A percentile compares a stretch with the other conserved stretches of the same genome.
These are phyloP conservation scores for Conops quadrifasciatus DNA, from an alignment of 2,888 invertebrate species.

Conservation along the genomic window DNA sequence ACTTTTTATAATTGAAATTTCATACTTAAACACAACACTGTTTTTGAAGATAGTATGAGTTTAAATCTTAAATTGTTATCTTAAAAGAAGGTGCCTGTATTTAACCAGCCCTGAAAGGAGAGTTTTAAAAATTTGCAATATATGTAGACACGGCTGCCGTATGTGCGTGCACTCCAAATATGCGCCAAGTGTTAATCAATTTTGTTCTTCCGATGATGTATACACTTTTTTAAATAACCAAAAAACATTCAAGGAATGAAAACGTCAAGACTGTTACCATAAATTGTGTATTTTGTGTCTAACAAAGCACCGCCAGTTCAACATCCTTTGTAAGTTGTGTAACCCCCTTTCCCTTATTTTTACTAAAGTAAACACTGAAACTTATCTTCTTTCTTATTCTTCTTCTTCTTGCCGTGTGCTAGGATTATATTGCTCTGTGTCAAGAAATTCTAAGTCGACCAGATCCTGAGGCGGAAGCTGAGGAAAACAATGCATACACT, in stretches of 20 bases:
- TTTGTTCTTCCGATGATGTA: neutral
- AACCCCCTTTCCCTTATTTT: neutral
- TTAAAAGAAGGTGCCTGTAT: too few species aligned
- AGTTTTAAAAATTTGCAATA: too few species aligned
- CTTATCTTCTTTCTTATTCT: neutral
- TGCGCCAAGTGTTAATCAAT: too few species aligned
- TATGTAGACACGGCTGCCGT: too few species aligned
- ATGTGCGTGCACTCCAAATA: too few species aligned
- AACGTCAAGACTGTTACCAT: neutral
- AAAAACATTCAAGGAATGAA: neutral
- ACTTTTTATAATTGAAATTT: too few species aligned
- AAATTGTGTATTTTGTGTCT: conserved; percentile 4
- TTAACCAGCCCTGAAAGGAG: too few species aligned
- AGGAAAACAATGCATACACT: conserved; percentile 45
- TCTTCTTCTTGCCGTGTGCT: conserved; percentile 40
- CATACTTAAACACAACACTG: too few species aligned
- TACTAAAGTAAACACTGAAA: too few species aligned
- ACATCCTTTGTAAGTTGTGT: neutral
- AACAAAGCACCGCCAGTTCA: neutral
- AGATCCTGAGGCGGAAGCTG: conserved; percentile 61
- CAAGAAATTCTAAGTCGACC: conserved; percentile 64
- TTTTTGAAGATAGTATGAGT: too few species aligned
- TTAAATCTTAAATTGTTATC: too few species aligned
- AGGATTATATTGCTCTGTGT: conserved; percentile 64
- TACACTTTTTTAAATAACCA: neutral